Evolutionary conservation across 2,888 invertebrate species (phyloP), one percentile per base, ranked within the genome.

Genomic region (Spilarctia lutea): DNA sequence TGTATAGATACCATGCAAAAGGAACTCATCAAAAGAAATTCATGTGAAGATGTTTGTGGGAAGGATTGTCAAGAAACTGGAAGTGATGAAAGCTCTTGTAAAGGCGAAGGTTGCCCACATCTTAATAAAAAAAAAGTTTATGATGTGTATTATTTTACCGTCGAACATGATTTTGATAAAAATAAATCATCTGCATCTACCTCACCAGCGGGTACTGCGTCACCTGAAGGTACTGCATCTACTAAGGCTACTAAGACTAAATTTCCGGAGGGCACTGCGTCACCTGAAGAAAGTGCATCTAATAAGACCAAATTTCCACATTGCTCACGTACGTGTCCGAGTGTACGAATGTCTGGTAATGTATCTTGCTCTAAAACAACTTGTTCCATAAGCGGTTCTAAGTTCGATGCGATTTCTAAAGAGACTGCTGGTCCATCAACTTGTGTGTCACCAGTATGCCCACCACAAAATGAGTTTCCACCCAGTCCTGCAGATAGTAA

Each of bases 401-500:
- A 75, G 45, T 76, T 72, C 6, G 81, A 83, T n/a, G 33, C n/a
- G 1, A 72, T 63, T 60, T 24, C 27, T 18, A 63, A 68, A n/a
- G 13, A 65, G 24, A 48, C 18, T 27, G 72, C 63, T 24, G 13
- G 30, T 42, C 66, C 68, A 52, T 72, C 84, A 4, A 86, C 85
- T 78, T 92, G 91, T 76, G 75, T 79, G 56, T 79, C 79, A 42
- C 88, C 89, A 45, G 85, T 87, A 66, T 94, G 93, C 77, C 87
- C 90, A 8, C 80, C 78, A 27, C 78, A 81, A 73, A 60, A 76
- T 4, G 75, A 79, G 0, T 87, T 79, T 65, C 86, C 89, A 27
- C 88, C 89, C 2, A 95, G 95, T 75, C 95, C 94, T n/a, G 93
- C 91, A 16, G 96, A 96, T 79, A 95, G 95, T 76, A 80, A 94